Evolutionary conservation across 2,888 invertebrate genomes (phyloP), one percentile per base, ranked within the genome.

Genomic region (Panopea generosa): DNA sequence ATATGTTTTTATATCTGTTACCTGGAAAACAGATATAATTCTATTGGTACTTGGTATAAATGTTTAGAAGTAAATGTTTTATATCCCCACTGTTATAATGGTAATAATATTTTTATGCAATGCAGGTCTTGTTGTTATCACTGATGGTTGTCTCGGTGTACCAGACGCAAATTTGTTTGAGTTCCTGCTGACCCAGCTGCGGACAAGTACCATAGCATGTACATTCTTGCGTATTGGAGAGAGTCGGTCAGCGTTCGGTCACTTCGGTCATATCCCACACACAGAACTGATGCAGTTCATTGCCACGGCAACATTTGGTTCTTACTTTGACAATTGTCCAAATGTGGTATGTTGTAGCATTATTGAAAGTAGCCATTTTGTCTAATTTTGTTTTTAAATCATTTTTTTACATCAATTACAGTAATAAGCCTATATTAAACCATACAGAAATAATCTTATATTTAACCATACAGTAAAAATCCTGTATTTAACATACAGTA

Each of bases 91-190:
- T n/a, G n/a, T n/a, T n/a, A n/a, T n/a, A 33, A 33, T 33, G 33
- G 33, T 33, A 33, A 33, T 33, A 33, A n/a, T n/a, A n/a, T n/a
- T n/a, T n/a, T n/a, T n/a, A n/a, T 56, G 16, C 16, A 27, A 60
- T 93, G 53, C 91, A 96, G 96, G 95, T 92, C 94, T 96, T 90
- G 94, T 96, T 82, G 94, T 94, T 26, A 89, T 94, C 43, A 95
- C 96, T 2, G 96, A 96, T 92, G 96, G 96, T 14, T 95, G 96
- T 76, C 94, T 96, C 53, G 93, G 93, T 45, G 94, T 95, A 81
- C 95, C 96, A 2, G 96, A 96, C 90, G 94, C 95, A n/a, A 94
- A 94, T 84, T 94, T 95, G 77, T 94, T 96, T 90, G 96, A 96
- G 88, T 94, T 95, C 4, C 93, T 96, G 29, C 93, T 96, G 78